These are phyloP conservation scores for Anastatus disparis DNA, from an alignment of 1,140 invertebrate species.

Conservation along the genomic window DNA sequence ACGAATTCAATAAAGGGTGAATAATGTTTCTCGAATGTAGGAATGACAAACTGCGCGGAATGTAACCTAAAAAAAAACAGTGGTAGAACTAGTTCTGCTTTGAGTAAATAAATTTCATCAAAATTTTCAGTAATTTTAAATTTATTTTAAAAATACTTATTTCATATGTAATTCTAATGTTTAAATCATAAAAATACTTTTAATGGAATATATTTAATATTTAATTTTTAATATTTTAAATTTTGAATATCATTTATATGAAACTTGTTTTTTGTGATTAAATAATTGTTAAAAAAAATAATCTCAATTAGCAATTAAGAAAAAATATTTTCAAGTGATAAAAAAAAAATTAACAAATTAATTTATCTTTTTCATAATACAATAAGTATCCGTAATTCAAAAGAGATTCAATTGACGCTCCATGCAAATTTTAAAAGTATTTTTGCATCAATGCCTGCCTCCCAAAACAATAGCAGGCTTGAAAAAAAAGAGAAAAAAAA, in stretches of 20 bases:
- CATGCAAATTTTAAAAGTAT: conserved; percentile 1
- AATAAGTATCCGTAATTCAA: neutral
- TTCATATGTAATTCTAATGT: neutral
- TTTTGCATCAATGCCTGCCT: neutral
- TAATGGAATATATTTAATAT: no score
- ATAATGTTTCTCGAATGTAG: conserved; percentile 48
- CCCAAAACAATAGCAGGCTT: neutral
- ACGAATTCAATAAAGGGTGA: conserved; percentile 57
- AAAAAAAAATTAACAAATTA: no score
- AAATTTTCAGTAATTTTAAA: neutral
- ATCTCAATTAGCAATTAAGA: no score
- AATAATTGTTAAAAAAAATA: no score
- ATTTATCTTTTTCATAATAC: no score
- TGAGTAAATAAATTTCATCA: neutral
- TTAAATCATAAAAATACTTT: no score
- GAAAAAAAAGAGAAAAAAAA: neutral
- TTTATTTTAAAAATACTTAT: neutral
- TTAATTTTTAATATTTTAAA: no score
- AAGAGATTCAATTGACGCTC: neutral
- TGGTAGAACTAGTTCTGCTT: conserved; percentile 26
- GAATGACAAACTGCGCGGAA: conserved; percentile 9
- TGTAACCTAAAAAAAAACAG: conserved; percentile 33
- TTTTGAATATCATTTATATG: no score
- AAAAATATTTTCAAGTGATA: no score
- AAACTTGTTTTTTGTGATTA: no score